Percentiles rank a stretch among this genome's conserved stretches.
Conservation (phyloP, 1,140 invertebrate genomes). For the Papilio dardanus region DNA sequence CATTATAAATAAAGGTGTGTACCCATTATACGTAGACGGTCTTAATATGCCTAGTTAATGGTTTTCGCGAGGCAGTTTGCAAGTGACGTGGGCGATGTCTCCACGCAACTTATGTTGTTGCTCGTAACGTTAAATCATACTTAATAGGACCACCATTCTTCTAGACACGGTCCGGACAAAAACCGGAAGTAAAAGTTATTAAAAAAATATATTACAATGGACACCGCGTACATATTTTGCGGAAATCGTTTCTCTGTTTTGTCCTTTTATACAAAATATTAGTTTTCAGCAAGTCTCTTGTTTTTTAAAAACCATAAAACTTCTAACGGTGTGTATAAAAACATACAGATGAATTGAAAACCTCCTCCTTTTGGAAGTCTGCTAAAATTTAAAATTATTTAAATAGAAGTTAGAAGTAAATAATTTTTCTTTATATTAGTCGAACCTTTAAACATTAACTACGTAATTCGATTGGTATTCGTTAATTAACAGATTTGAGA, state of each 20-base stretch:
- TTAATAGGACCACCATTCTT: constrained; percentile 49
- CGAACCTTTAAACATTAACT: background rate
- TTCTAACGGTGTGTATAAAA: too few relatives aligned
- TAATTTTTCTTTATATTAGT: background rate
- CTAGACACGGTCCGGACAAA: background rate
- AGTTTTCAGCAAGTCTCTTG: too few relatives aligned
- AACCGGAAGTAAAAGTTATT: background rate
- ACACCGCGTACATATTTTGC: too few relatives aligned
- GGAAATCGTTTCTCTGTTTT: too few relatives aligned
- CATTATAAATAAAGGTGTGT: constrained; percentile 9
- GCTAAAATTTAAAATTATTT: too few relatives aligned
- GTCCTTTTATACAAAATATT: too few relatives aligned
- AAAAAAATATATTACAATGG: too few relatives aligned
- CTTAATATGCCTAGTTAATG: constrained; percentile 22
- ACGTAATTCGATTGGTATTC: background rate
- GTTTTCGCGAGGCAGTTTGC: constrained; percentile 37
- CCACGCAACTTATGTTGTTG: constrained; percentile 45
- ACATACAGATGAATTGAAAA: too few relatives aligned
- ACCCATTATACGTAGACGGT: background rate
- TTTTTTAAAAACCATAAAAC: too few relatives aligned
- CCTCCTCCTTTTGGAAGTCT: too few relatives aligned
- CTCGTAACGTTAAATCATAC: constrained; percentile 56
- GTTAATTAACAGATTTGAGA: background rate
- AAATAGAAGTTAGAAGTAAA: too few relatives aligned
- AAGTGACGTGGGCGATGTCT: constrained; percentile 40